phyloP scores from a whole-genome alignment of 2,888 invertebrate genomes.

The Platerodrilus igneus region DNA sequence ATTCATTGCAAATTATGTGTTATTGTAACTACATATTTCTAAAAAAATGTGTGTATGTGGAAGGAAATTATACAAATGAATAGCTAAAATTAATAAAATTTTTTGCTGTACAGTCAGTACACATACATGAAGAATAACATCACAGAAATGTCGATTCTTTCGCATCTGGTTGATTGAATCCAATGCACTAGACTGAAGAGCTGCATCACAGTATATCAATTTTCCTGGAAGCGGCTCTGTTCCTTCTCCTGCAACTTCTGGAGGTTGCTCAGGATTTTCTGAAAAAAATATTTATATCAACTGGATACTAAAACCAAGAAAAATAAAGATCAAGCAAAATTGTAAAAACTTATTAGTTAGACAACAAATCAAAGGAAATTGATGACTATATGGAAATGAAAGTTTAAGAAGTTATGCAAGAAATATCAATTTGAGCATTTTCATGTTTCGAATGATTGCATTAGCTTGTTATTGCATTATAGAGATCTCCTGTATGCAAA shows the following conservation, averaged over 20 bases:
- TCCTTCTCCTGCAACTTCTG: constrained; percentile 34
- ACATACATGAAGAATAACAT: constrained; percentile 75
- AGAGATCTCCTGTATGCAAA: too few relatives aligned
- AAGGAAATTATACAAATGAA: constrained; percentile 23
- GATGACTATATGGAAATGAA: too few relatives aligned
- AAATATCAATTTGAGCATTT: too few relatives aligned
- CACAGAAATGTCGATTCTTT: constrained; percentile 81
- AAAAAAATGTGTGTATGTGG: too few relatives aligned
- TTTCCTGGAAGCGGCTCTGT: constrained; percentile 26
- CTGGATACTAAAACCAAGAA: too few relatives aligned
- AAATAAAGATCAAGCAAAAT: not conserved
- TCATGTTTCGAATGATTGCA: too few relatives aligned
- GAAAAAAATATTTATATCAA: too few relatives aligned
- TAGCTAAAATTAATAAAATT: constrained; percentile 36
- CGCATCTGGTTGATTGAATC: constrained; percentile 71
- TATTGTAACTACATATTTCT: constrained; percentile 11
- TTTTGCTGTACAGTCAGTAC: constrained; percentile 41
- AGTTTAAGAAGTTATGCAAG: too few relatives aligned
- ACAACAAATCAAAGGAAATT: too few relatives aligned
- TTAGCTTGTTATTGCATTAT: too few relatives aligned
- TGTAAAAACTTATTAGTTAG: not conserved
- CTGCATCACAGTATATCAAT: constrained; percentile 56
- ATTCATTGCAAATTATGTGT: constrained; percentile 19
- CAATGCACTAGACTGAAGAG: constrained; percentile 58
- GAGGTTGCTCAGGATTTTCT: constrained; percentile 39